Evolutionary conservation across 2,797 vertebrate species (phyloP), one percentile per base, ranked within the genome.

Genomic region (Danio albolineatus): DNA sequence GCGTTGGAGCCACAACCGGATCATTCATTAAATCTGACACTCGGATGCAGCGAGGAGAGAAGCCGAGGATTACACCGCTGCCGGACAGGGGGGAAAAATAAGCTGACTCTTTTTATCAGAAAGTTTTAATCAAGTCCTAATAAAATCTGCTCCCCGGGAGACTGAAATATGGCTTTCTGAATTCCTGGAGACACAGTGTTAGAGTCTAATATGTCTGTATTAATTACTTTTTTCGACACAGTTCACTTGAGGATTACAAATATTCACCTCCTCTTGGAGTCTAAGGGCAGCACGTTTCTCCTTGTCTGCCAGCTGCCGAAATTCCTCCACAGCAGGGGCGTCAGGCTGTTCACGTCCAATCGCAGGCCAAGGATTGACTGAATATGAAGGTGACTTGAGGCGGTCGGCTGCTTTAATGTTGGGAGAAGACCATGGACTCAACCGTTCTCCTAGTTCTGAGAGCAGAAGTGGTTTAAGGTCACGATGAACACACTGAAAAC

Each of bases 191-290:
- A 73, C 61, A 51, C n/a, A 44, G 41, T 21, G 49, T 57, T 77
- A 46, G 44, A 54, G 28, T 51, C 69, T 69, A 54, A 73, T 28
- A 59, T 70, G 46, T 81, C 69, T 64, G 59, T 21, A 78, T 66
- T 80, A 80, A 61, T 78, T 59, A 69, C 64, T 44, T 62, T 78
- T 71, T 48, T 7, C 28, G 48, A 66, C 62, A 66, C 51, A 71
- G 71, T 80, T 77, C 39, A 57, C 74, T 77, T 78, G 74, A 78
- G 70, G 64, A 61, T 75, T 67, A 60, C 66, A 65, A 56, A 64
- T 39, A 21, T 57, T 46, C 75, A 87, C 87, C 91, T 89, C 79
- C 13, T 76, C 75, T 39, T 89, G 83, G 43, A 75, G 74, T 73
- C 74, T 73, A 8, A 89, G 78, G 7, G 83, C 82, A 14, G 48